Evolutionary conservation across 1,140 invertebrate species (phyloP).

Genomic region (Drosophila triauraria): DNA sequence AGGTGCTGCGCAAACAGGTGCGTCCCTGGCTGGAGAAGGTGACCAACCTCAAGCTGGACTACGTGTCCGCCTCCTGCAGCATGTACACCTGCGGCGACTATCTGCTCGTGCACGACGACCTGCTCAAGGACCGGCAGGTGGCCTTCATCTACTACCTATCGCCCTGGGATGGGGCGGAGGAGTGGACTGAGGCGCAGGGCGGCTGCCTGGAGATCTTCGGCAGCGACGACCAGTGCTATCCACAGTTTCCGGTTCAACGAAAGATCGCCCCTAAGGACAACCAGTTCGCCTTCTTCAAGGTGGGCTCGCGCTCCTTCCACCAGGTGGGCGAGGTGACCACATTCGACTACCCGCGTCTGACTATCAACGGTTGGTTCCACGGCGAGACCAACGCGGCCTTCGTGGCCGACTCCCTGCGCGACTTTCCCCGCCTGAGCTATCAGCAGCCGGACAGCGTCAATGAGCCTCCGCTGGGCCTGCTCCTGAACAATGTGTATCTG

Average conservation of each 20-base stretch:
- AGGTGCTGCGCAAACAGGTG: constrained; percentile 71
- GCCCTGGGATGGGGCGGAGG: constrained; percentile 85
- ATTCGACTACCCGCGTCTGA: constrained; percentile 88
- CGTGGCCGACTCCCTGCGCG: constrained; percentile 63
- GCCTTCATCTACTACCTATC: constrained; percentile 90
- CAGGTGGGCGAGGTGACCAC: constrained; percentile 89
- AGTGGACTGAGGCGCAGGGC: constrained; percentile 88
- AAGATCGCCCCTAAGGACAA: constrained; percentile 89
- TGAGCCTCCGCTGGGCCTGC: constrained; percentile 78
- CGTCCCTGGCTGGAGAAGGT: constrained; percentile 86
- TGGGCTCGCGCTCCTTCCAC: constrained; percentile 85
- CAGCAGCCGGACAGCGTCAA: constrained; percentile 65
- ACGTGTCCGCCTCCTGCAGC: constrained; percentile 90
- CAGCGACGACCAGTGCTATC: constrained; percentile 86
- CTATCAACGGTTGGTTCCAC: constrained; percentile 92
- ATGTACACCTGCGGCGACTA: constrained; percentile 90
- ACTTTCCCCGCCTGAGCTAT: constrained; percentile 70
- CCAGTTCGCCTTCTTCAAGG: constrained; percentile 90
- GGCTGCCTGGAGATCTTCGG: constrained; percentile 89
- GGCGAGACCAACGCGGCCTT: constrained; percentile 85
- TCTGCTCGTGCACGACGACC: constrained; percentile 90
- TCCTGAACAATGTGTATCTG: constrained; percentile 86
- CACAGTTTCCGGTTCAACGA: constrained; percentile 85
- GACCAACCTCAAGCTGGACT: constrained; percentile 87
- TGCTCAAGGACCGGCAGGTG: constrained; percentile 89